Percentiles rank a stretch among this genome's conserved stretches.
These are phyloP conservation scores for Agonopterix alstromeriana DNA, from an alignment of 2,888 invertebrate genomes.

Conservation along the genomic window DNA sequence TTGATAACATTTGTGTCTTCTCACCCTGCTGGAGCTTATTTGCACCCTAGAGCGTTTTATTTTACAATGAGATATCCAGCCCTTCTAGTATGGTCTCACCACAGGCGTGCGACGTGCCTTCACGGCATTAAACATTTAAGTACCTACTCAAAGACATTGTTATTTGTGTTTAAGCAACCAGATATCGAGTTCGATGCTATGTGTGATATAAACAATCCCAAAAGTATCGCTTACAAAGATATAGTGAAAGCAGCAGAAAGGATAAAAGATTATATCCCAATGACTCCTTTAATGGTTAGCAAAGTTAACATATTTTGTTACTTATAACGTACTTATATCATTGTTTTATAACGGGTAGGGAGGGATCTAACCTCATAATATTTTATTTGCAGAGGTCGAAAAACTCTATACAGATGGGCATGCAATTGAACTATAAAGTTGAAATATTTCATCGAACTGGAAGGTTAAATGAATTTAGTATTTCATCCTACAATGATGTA, in stretches of 20 bases:
- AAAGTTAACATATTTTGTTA: too few relatives aligned
- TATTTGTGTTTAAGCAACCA: slow-evolving; percentile 23
- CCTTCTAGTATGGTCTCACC: too few relatives aligned
- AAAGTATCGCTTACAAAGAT: slow-evolving; percentile 67
- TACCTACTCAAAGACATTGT: background rate
- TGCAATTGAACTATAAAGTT: slow-evolving; percentile 90
- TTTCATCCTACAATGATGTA: background rate
- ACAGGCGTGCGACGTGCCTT: too few relatives aligned
- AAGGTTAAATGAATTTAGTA: slow-evolving; percentile 72
- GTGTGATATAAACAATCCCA: slow-evolving; percentile 42
- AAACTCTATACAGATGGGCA: slow-evolving; percentile 71
- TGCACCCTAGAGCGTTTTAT: too few relatives aligned
- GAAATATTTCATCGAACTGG: slow-evolving; percentile 92
- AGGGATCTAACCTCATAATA: background rate
- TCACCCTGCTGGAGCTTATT: too few relatives aligned
- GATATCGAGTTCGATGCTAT: slow-evolving; percentile 29
- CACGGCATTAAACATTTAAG: too few relatives aligned
- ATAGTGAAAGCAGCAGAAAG: slow-evolving; percentile 77
- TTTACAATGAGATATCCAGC: too few relatives aligned
- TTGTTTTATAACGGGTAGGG: too few relatives aligned
- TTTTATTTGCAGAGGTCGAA: background rate
- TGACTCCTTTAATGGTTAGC: slow-evolving; percentile 27
- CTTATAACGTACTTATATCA: too few relatives aligned
- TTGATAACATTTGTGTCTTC: too few relatives aligned
- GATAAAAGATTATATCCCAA: slow-evolving; percentile 69